A percentile compares a stretch with the other conserved stretches of the same genome.
phyloP scores from a whole-genome alignment of 1,140 invertebrate species.

The Odontomachus brunneus region DNA sequence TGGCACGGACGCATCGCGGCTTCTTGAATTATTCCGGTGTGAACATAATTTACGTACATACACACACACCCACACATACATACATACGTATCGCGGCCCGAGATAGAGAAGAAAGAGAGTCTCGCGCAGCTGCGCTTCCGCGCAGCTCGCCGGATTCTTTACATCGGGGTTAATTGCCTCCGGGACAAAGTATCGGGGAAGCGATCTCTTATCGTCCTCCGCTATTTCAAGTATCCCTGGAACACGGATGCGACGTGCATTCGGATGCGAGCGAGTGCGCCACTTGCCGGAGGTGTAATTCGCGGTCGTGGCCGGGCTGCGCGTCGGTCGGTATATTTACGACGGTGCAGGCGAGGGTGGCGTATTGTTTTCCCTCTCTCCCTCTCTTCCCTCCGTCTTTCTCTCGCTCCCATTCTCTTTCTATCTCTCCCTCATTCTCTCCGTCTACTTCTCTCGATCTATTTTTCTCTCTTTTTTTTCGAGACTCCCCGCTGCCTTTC shows the following conservation, averaged over 20 bases:
- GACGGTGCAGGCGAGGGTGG: neutral
- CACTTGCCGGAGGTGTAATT: conserved; percentile 42
- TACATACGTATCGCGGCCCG: neutral
- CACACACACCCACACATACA: no score
- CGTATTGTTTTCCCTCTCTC: conserved; percentile 11
- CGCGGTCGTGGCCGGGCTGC: neutral
- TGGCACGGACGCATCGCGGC: neutral
- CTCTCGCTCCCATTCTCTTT: neutral
- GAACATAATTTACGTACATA: neutral
- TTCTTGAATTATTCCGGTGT: conserved; percentile 9
- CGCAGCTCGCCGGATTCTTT: neutral
- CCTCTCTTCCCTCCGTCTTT: neutral
- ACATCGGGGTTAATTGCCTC: conserved; percentile 6
- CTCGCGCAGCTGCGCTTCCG: no score
- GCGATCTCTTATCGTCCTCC: conserved; percentile 18
- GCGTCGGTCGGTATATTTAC: conserved; percentile 18
- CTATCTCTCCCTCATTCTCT: neutral
- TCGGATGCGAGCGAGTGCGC: conserved; percentile 14
- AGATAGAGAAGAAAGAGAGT: neutral
- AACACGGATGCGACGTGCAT: conserved; percentile 9
- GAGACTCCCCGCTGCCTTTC: neutral
- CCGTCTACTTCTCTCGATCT: neutral
- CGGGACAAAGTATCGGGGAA: neutral
- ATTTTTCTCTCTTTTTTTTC: neutral
- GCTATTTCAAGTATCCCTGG: conserved; percentile 5